Conservation (phyloP, 2,888 invertebrate genomes). For the Eristalinus aeneus region DNA sequence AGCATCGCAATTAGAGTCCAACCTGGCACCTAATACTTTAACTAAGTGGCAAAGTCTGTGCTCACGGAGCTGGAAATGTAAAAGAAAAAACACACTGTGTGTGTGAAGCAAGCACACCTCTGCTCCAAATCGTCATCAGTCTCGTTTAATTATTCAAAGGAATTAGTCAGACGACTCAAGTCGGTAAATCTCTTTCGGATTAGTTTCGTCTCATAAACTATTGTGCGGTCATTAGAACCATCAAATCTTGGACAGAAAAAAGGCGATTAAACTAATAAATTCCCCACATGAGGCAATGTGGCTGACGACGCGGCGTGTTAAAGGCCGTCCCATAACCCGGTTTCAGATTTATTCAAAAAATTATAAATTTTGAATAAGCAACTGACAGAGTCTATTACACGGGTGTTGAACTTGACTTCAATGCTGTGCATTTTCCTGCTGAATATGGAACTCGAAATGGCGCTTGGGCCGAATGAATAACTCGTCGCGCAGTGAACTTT, state of each 20-base stretch:
- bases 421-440: not conserved
- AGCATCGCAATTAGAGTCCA: too few relatives aligned
- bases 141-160: not conserved
- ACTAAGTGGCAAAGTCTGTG: not conserved
- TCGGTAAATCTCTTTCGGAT: not conserved
- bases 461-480: too few relatives aligned
- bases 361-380: not conserved
- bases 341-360: not conserved
- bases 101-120: not conserved
- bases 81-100: not conserved
- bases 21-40: too few relatives aligned
- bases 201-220: slow-evolving; percentile 34
- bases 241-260: not conserved
- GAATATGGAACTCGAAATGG: too few relatives aligned
- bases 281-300: slow-evolving; percentile 6
- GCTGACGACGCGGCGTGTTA: not conserved
- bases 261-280: not conserved
- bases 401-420: slow-evolving; percentile 14
- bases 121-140: not conserved
- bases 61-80: not conserved
- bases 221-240: slow-evolving; percentile 32
- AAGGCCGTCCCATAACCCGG: not conserved
- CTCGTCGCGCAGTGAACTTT: too few relatives aligned
- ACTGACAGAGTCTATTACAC: slow-evolving; percentile 4
- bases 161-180: slow-evolving; percentile 6